Evolutionary conservation across 2,797 vertebrate species (phyloP).

Genomic region (Heteromormyrus szaboi): DNA sequence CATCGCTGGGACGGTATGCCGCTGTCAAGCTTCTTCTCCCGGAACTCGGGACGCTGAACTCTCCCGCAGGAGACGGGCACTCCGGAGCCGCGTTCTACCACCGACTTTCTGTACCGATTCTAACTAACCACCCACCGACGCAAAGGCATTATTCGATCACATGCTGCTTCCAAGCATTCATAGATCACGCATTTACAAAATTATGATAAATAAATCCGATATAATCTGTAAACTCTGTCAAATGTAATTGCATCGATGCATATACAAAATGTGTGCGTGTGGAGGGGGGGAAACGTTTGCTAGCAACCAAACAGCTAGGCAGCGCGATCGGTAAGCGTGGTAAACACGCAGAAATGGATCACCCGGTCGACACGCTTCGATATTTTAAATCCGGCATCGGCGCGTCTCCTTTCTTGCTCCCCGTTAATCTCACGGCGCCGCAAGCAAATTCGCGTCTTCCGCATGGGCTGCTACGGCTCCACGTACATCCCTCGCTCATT

Average conservation of each 20-base stretch:
- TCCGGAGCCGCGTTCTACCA: neutral
- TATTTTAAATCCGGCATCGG: neutral
- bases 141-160: neutral
- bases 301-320: neutral
- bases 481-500: conserved; percentile 44
- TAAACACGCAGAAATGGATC: neutral
- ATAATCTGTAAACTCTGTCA: neutral
- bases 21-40: conserved; percentile 15
- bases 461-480: conserved; percentile 51
- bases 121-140: conserved; percentile 6
- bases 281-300: neutral
- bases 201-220: neutral
- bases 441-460: conserved; percentile 53
- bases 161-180: neutral
- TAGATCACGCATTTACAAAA: neutral
- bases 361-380: neutral
- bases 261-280: neutral
- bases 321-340: neutral
- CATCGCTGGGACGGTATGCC: conserved; percentile 28
- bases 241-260: neutral
- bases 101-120: conserved; percentile 10
- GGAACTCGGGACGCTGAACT: conserved; percentile 16
- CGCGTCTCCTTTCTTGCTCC: conserved; percentile 33
- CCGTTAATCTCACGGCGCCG: conserved; percentile 27
- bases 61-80: neutral